Percentiles rank a stretch among this genome's conserved stretches.
Conservation (phyloP, 2,888 invertebrate genomes). For the Tetranychus truncatus region DNA sequence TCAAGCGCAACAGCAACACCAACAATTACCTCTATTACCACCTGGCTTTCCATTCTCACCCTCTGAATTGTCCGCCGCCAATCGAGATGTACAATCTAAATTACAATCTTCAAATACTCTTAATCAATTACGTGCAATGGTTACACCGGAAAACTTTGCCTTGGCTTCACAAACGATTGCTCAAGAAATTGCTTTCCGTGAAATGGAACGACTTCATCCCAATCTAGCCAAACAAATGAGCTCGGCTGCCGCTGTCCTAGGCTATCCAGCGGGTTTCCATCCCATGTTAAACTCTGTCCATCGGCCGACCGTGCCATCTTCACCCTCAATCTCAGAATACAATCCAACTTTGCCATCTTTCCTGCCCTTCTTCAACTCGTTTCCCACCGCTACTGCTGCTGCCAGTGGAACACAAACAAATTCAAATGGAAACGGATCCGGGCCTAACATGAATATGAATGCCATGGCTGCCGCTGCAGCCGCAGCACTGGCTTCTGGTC, state of each 20-base stretch:
- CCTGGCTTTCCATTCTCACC: neutral
- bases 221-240: neutral
- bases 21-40: conserved; percentile 4
- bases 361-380: neutral
- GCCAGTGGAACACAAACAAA: neutral
- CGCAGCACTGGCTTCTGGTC: neutral
- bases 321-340: conserved; percentile 23
- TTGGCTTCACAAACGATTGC: neutral
- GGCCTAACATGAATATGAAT: neutral
- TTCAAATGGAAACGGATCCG: neutral
- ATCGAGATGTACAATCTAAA: neutral
- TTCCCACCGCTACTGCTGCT: neutral
- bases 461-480: neutral
- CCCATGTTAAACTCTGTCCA: neutral
- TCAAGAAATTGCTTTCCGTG: neutral
- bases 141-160: neutral
- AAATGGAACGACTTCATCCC: neutral
- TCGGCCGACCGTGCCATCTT: neutral
- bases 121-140: conserved; percentile 1
- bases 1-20: conserved; percentile 6
- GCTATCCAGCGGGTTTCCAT: neutral
- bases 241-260: neutral
- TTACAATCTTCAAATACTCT: neutral
- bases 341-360: conserved; percentile 23
- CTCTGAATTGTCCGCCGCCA: neutral